phyloP scores from a whole-genome alignment of 2,888 invertebrate genomes.

The Eupithecia exiguata region DNA sequence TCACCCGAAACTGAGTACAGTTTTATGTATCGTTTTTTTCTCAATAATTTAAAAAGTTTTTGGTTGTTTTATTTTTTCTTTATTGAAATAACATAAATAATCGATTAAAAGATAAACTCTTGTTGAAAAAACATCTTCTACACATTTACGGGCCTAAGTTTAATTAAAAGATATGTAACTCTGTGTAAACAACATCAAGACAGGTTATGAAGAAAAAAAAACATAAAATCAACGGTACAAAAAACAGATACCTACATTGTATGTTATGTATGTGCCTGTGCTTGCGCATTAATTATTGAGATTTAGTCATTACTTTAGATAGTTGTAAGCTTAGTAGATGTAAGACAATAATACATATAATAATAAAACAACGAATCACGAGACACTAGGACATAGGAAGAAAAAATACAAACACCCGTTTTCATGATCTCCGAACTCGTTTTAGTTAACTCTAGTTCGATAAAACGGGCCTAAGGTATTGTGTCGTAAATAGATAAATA shows the following conservation, averaged over 20 bases:
- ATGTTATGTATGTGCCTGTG: constrained; percentile 1
- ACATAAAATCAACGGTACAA: background rate
- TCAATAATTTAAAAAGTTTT: too few relatives aligned
- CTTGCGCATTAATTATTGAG: constrained; percentile 1
- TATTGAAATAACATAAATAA: too few relatives aligned
- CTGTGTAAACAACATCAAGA: background rate
- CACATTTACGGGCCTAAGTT: too few relatives aligned
- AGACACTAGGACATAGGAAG: background rate
- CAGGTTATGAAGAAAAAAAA: background rate
- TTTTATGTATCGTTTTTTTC: too few relatives aligned
- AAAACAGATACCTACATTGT: background rate
- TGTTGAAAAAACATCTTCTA: too few relatives aligned
- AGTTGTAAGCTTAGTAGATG: background rate
- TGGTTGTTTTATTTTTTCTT: too few relatives aligned
- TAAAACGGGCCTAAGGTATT: background rate
- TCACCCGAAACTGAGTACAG: too few relatives aligned
- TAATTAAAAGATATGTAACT: too few relatives aligned
- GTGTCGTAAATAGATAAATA: background rate
- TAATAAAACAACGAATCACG: background rate
- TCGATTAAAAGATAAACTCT: too few relatives aligned
- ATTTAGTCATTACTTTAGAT: constrained; percentile 1
- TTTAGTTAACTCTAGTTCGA: background rate
- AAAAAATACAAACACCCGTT: background rate
- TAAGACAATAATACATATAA: background rate
- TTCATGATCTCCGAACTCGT: background rate